Evolutionary conservation across 2,888 invertebrate species (phyloP).

Genomic region (Perizoma flavofasciatum): DNA sequence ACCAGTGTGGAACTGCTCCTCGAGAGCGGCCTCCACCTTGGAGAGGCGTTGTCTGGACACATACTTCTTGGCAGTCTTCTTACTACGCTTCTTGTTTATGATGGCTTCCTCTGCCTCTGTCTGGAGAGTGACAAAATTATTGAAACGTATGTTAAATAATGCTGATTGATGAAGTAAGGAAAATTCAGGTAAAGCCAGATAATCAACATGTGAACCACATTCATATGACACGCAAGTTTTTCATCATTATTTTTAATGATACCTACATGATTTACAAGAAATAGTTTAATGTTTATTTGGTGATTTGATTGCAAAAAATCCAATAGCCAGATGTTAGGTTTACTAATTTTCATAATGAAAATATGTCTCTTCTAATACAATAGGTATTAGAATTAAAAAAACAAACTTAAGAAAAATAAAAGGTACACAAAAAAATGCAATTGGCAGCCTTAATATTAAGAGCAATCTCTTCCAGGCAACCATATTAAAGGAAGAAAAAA

Average conservation of each 20-base stretch:
- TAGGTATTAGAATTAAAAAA: too few relatives aligned
- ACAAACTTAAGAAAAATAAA: too few relatives aligned
- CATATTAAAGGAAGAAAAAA: too few relatives aligned
- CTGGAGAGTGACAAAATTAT: conserved; percentile 64
- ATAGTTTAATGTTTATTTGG: too few relatives aligned
- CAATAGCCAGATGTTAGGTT: too few relatives aligned
- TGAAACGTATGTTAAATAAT: not conserved
- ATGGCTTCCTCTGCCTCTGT: conserved; percentile 97
- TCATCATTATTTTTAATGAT: conserved; percentile 36
- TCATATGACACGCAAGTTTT: conserved; percentile 86
- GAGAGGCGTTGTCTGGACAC: conserved; percentile 95
- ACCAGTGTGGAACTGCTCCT: conserved; percentile 98
- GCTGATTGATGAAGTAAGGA: conserved; percentile 1
- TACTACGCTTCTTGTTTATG: conserved; percentile 96
- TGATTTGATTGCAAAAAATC: too few relatives aligned
- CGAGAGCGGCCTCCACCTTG: conserved; percentile 96
- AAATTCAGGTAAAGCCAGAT: conserved; percentile 44
- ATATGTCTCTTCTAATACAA: too few relatives aligned
- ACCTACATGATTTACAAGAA: too few relatives aligned
- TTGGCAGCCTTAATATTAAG: too few relatives aligned
- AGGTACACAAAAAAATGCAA: too few relatives aligned
- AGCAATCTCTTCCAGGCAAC: too few relatives aligned
- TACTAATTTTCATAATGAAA: too few relatives aligned
- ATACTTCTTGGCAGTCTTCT: conserved; percentile 96
- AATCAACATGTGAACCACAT: conserved; percentile 41